A percentile compares a stretch with the other conserved stretches of the same genome.
These are phyloP conservation scores for Stichopus chloronotus DNA, from an alignment of 35 echinoderm and acorn worm genomes.

Conservation along the genomic window DNA sequence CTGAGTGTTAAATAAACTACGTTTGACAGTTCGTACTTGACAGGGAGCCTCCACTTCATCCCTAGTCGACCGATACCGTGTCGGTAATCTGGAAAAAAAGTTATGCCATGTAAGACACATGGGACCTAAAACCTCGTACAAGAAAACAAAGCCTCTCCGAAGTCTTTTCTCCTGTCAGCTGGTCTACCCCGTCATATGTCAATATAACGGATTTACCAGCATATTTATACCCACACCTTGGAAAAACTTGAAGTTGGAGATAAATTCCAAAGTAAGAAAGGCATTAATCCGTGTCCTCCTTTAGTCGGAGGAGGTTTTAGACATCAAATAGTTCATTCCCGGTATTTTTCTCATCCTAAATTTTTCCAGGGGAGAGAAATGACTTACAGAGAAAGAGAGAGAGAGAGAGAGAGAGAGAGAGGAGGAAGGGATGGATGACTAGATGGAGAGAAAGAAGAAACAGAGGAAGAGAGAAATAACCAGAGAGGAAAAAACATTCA, in stretches of 20 bases:
- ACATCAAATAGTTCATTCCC: background rate
- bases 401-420: too few relatives aligned
- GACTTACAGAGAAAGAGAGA: background rate
- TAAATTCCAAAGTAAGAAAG: background rate
- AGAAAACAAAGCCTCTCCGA: background rate
- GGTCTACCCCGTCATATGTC: background rate
- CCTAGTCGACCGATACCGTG: background rate
- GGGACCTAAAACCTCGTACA: background rate
- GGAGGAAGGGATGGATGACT: too few relatives aligned
- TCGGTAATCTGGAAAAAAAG: background rate
- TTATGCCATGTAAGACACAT: background rate
- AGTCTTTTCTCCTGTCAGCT: background rate
- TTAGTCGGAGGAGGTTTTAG: background rate
- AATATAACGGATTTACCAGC: background rate
- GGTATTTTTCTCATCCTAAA: background rate
- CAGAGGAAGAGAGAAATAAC: too few relatives aligned
- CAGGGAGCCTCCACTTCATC: background rate
- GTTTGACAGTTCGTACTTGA: background rate
- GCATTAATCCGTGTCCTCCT: slow-evolving; percentile 19
- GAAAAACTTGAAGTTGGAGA: background rate
- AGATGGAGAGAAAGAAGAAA: too few relatives aligned
- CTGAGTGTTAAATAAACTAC: background rate
- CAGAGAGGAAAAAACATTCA: too few relatives aligned
- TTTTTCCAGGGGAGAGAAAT: background rate
- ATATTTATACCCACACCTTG: background rate